Evolutionary conservation across 2,113 vertebrate genomes (phyloP).

Genomic region (Capra hircus): DNA sequence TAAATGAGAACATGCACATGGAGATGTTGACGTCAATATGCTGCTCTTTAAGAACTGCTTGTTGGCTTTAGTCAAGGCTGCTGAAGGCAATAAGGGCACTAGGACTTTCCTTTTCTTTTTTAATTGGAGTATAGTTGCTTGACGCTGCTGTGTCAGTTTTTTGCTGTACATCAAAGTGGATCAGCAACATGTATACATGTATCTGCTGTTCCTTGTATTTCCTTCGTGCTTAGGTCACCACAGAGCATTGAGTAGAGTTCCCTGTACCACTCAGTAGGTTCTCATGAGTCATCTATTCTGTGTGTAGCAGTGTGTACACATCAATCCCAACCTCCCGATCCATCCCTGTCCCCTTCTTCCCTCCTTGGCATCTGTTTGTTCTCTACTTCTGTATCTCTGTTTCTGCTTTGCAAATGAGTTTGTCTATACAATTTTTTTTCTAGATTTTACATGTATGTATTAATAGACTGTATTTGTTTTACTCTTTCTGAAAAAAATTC

Average conservation of each 20-base stretch:
- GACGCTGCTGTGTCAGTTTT: not conserved
- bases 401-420: not conserved
- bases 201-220: not conserved
- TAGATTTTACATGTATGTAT: not conserved
- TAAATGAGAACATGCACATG: not conserved
- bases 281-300: not conserved
- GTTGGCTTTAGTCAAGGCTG: not conserved
- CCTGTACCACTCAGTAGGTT: not conserved
- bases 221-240: fast-evolving
- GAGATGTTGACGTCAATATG: not conserved
- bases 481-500: not conserved
- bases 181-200: not conserved
- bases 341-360: not conserved
- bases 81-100: not conserved
- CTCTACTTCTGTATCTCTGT: not conserved
- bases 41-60: not conserved
- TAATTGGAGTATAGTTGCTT: not conserved
- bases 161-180: not conserved
- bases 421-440: not conserved
- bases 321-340: not conserved
- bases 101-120: not conserved
- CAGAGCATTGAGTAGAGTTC: not conserved
- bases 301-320: fast-evolving
- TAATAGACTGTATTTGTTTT: not conserved
- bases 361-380: not conserved